Evolutionary conservation across 2,888 invertebrate species (phyloP), one percentile per base, ranked within the genome.

Genomic region (Sphaerophoria taeniata): DNA sequence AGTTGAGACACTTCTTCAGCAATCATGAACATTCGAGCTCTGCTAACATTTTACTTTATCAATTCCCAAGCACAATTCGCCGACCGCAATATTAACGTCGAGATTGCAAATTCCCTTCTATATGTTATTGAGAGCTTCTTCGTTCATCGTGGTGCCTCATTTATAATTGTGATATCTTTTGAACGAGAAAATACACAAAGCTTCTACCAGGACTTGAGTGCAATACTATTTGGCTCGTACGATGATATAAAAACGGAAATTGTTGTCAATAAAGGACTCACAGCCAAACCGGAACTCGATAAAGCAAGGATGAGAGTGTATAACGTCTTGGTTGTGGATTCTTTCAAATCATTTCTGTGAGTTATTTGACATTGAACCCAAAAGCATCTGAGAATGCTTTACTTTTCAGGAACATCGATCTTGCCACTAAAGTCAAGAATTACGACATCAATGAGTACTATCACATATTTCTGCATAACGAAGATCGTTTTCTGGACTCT

Each of bases 401-500:
- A 14, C 12, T 2, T 58, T 39, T 58, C 24, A 58, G 58, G 0
- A 58, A 58, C 12, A 58, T 58, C 12, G 58, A 58, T 39, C 6
- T 58, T 16, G 58, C 58, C n/a, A 24, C 11, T 12, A 39, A 39
- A 16, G 75, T 81, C 16, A 53, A 69, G 2, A 87, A 88, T 4
- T 88, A 89, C 51, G 88, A 90, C 61, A 87, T 87, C 63, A 89
- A 89, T 5, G 90, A 90, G 63, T 88, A 87, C 71, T 90, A 90
- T 43, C 89, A 89, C 33, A 90, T 90, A 2, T 89, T 90, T 14
- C 85, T 90, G 24, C 89, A 90, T 76, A 87, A 88, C 0, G 24
- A 86, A 0, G 90, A 90, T 65, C 77, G 76, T 4, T 74, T 82
- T 7, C 53, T 87, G 14, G 71, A 61, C 3, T 6, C 6, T 5